Conservation (phyloP, 2,797 vertebrate genomes). For the Peromyscus attwateri region DNA sequence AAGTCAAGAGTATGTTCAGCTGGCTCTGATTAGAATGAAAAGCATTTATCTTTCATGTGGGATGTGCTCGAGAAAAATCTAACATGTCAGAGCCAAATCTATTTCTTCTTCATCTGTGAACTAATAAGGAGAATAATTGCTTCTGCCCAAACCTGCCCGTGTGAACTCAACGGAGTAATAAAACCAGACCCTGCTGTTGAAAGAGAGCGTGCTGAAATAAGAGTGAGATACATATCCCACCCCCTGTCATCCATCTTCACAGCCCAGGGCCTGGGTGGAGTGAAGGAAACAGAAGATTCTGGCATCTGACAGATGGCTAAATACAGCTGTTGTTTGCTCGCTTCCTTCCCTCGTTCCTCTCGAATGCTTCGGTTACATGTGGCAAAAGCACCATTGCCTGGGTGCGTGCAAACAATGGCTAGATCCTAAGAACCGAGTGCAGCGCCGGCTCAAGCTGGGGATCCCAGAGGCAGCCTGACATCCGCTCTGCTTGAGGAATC, state of each 20-base stretch:
- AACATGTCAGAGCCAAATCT: constrained; percentile 71
- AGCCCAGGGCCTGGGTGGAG: neutral
- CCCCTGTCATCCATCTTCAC: constrained; percentile 5
- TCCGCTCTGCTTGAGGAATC: neutral
- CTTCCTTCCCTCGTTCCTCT: neutral
- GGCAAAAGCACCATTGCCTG: neutral
- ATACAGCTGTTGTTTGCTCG: neutral
- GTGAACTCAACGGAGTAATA: constrained; percentile 63
- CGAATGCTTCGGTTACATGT: neutral
- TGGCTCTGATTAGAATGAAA: constrained; percentile 71
- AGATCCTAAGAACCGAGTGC: neutral
- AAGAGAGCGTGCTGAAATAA: constrained; percentile 12
- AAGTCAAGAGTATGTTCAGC: constrained; percentile 25
- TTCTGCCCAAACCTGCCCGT: constrained; percentile 63
- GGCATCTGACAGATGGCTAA: constrained; percentile 62
- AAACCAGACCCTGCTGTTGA: constrained; percentile 69
- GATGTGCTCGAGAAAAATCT: constrained; percentile 71
- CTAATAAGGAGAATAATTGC: constrained; percentile 65
- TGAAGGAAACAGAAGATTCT: neutral
- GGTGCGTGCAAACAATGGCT: neutral
- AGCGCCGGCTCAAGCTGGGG: neutral
- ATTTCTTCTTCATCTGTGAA: constrained; percentile 75
- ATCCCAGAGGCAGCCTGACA: neutral
- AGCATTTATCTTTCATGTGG: constrained; percentile 70
- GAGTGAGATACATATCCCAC: neutral